Evolutionary conservation across 1,140 invertebrate genomes (phyloP).

Genomic region (Conus ventricosus): DNA sequence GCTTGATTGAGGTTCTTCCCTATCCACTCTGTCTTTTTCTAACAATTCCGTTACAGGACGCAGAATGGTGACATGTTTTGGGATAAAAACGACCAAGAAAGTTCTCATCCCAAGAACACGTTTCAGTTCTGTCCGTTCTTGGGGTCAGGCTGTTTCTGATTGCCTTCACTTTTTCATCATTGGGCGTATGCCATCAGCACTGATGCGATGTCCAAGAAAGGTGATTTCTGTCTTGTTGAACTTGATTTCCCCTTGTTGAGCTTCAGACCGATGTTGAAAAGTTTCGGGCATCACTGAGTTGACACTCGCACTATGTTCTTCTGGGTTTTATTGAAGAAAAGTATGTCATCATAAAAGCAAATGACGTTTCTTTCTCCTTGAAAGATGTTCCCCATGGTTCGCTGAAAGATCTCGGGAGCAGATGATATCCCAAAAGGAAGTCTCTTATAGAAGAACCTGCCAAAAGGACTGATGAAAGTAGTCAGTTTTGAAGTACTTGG

Average conservation of each 20-base stretch:
- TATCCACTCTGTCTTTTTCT: slow-evolving; percentile 8
- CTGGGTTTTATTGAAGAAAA: slow-evolving; percentile 24
- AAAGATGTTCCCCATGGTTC: slow-evolving; percentile 38
- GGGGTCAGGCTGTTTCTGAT: slow-evolving; percentile 38
- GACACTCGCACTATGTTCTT: slow-evolving; percentile 43
- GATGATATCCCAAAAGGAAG: slow-evolving; percentile 48
- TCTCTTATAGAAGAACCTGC: slow-evolving; percentile 39
- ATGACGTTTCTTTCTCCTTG: slow-evolving; percentile 26
- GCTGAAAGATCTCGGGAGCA: slow-evolving; percentile 44
- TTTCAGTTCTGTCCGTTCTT: slow-evolving; percentile 38
- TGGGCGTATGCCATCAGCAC: background rate
- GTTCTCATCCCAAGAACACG: slow-evolving; percentile 63
- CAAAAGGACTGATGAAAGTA: slow-evolving; percentile 78
- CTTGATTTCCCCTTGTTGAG: slow-evolving; percentile 29
- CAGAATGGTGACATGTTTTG: slow-evolving; percentile 27
- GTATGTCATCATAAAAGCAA: slow-evolving; percentile 47
- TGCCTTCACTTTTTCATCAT: slow-evolving; percentile 29
- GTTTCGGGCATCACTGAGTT: slow-evolving; percentile 42
- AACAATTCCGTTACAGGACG: slow-evolving; percentile 35
- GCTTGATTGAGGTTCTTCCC: slow-evolving; percentile 25
- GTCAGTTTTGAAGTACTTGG: slow-evolving; percentile 85
- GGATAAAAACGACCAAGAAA: slow-evolving; percentile 66
- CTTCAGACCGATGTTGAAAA: slow-evolving; percentile 1
- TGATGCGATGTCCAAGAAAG: slow-evolving; percentile 26
- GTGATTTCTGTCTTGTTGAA: slow-evolving; percentile 10